Conservation (phyloP, 2,888 invertebrate genomes). For the Campoplex nolae region DNA sequence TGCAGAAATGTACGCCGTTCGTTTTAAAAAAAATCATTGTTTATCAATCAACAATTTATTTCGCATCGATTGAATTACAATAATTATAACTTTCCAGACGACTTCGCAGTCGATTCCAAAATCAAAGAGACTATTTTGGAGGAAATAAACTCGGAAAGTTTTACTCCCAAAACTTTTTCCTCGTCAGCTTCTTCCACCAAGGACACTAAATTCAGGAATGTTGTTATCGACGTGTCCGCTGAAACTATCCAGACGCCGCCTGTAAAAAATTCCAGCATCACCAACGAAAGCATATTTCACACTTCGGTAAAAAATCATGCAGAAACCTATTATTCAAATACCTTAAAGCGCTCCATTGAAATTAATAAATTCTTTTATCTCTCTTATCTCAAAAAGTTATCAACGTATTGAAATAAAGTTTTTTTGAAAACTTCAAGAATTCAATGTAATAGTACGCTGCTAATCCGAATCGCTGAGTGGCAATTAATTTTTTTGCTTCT, state of each 20-base stretch:
- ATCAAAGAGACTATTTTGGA: slow-evolving; percentile 86
- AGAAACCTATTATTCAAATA: not conserved
- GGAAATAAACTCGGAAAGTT: slow-evolving; percentile 90
- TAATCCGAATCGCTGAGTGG: not conserved
- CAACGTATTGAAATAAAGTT: too few species aligned
- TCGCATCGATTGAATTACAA: not conserved
- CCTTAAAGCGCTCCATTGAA: not conserved
- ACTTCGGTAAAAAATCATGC: slow-evolving; percentile 76
- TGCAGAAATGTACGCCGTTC: slow-evolving; percentile 71
- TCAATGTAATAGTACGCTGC: too few species aligned
- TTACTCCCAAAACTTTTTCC: slow-evolving; percentile 87
- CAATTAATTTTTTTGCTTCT: not conserved
- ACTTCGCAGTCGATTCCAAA: slow-evolving; percentile 80
- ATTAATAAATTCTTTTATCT: too few species aligned
- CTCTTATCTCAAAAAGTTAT: too few species aligned
- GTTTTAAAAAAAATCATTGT: not conserved
- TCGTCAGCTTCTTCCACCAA: slow-evolving; percentile 85
- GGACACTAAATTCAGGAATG: slow-evolving; percentile 89
- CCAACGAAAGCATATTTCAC: slow-evolving; percentile 81
- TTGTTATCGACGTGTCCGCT: slow-evolving; percentile 90
- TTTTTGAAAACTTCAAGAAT: too few species aligned
- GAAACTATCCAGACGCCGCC: slow-evolving; percentile 90
- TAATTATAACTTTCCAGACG: slow-evolving; percentile 73
- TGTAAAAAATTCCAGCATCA: slow-evolving; percentile 76
- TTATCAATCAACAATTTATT: not conserved